Percentiles rank a stretch among this genome's conserved stretches.
Evolutionary conservation across 2,888 invertebrate species (phyloP).

Genomic region (Trachelus tabidus): DNA sequence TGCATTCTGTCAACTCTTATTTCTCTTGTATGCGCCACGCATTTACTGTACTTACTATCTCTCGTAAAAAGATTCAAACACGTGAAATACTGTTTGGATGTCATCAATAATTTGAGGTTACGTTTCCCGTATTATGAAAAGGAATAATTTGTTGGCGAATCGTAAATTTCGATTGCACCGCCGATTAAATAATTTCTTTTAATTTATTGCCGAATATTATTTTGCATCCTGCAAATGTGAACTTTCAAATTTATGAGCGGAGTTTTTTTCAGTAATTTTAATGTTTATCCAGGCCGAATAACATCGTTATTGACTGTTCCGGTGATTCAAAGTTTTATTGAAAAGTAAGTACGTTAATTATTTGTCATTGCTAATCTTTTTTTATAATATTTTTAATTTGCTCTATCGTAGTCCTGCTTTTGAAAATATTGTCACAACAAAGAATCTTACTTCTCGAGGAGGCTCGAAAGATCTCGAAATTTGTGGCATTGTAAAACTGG

Average conservation of each 20-base stretch:
- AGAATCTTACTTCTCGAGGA: not conserved
- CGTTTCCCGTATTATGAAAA: not conserved
- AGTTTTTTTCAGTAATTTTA: not conserved
- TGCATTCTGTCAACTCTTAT: not conserved
- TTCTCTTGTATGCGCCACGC: not conserved
- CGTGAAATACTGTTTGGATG: not conserved
- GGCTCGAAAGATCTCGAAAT: not conserved
- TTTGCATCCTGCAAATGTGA: not conserved
- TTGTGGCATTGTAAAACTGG: conserved; percentile 41
- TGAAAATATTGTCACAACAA: not conserved
- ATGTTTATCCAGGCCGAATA: not conserved
- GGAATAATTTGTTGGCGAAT: not conserved
- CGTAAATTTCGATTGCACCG: not conserved
- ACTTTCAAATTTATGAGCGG: not conserved
- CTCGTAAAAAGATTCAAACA: not conserved
- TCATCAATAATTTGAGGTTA: not conserved
- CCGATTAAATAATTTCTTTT: not conserved
- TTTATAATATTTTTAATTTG: not conserved
- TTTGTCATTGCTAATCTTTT: not conserved
- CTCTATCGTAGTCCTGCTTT: not conserved
- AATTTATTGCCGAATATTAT: not conserved
- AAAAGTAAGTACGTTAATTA: not conserved
- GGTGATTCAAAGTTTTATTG: not conserved
- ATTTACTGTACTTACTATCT: not conserved
- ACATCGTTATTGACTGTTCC: not conserved